Base-by-base conservation (phyloP, 2,888 invertebrate species). In the Bombylius discolor region DNA sequence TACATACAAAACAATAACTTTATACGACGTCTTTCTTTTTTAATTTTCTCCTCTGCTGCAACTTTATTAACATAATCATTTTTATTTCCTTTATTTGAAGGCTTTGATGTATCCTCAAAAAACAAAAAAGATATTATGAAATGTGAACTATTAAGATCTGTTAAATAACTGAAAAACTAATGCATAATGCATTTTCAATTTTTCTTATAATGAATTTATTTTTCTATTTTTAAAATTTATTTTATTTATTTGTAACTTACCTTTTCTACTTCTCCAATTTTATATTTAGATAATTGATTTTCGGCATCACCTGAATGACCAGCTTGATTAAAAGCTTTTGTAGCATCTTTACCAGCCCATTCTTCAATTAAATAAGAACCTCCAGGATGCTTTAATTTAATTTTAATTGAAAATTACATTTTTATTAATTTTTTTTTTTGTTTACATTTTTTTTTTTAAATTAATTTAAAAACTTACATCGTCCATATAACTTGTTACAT, bases 241-340 rank as follows among this genome's bases (percentile, higher is more conserved):
- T 34, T 33, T 32, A 45, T 8, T n/a, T 33, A n/a, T n/a, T n/a
- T 8, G 7, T 6, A 48, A 45, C 5, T 31, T 31, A 51, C 55
- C 47, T 46, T 44, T 51, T 64, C 72, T 4, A 87, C 64, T 66
- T 82, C 81, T 13, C 87, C 87, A 50, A 88, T 80, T 73, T 82
- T 83, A 62, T 73, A 79, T 57, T 77, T 75, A 64, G 78, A 78
- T 56, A 87, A 62, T 44, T 79, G 72, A 34, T 67, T 72, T 53
- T 71, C 74, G 0, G 87, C 86, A 66, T 85, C 84, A 0, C 76
- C 66, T 0, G 84, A 82, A 72, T 88, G 88, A 0, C 84, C 86
- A 1, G 77, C 78, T 44, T 81, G 78, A 36, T 84, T 78, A 68
- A 85, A 87, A 0, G 77, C 81, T 59, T 75, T 77, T 0, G 84